A percentile compares a stretch with the other conserved stretches of the same genome.
phyloP scores from a whole-genome alignment of 1,140 invertebrate genomes.

The Drosophila leontia region DNA sequence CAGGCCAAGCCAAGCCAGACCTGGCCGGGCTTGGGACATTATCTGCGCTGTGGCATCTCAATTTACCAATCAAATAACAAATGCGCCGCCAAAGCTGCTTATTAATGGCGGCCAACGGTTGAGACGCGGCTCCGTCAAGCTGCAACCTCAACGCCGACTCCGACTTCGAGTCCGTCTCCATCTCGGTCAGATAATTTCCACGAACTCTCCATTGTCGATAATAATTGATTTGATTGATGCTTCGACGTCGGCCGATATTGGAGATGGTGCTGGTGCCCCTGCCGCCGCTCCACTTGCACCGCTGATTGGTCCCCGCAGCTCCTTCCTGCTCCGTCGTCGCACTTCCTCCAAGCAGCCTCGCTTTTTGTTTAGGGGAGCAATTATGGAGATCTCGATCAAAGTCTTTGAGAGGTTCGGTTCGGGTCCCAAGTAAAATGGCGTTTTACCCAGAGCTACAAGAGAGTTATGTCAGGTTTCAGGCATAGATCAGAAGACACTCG shows the following conservation, averaged over 20 bases:
- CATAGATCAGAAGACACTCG: neutral
- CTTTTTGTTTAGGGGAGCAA: conserved; percentile 41
- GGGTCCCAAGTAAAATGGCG: conserved; percentile 42
- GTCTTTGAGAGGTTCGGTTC: conserved; percentile 15
- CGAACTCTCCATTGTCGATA: conserved; percentile 79
- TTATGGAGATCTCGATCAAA: conserved; percentile 41
- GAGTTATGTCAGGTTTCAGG: neutral
- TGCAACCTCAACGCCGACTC: conserved; percentile 13
- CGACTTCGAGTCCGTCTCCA: conserved; percentile 25
- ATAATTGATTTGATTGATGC: conserved; percentile 84
- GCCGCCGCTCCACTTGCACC: conserved; percentile 38
- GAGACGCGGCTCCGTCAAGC: conserved; percentile 42
- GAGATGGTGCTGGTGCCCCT: conserved; percentile 14
- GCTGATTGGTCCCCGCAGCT: conserved; percentile 62
- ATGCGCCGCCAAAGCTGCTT: conserved; percentile 78
- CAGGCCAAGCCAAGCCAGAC: neutral
- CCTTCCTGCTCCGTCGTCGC: conserved; percentile 8
- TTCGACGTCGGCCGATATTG: conserved; percentile 64
- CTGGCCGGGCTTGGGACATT: conserved; percentile 42
- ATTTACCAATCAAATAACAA: conserved; percentile 84
- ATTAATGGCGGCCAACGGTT: conserved; percentile 78
- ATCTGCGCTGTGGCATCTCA: conserved; percentile 68
- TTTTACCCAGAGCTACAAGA: neutral
- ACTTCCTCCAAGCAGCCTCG: conserved; percentile 2
- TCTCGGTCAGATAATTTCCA: conserved; percentile 64